Evolutionary conservation across 2,888 invertebrate species (phyloP).

Genomic region (Chrysolina haemoptera): DNA sequence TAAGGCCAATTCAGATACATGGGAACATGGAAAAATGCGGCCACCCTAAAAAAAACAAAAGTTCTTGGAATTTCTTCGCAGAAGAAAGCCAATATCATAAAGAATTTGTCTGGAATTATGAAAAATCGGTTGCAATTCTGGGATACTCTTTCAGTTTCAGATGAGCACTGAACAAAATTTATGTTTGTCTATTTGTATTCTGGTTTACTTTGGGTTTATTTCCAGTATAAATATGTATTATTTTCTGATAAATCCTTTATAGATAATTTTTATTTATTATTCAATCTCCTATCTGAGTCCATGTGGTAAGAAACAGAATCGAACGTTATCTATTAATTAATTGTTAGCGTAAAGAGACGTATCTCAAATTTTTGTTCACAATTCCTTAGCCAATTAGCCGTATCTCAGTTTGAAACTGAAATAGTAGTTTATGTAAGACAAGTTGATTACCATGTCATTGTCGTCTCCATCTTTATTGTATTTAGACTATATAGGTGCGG

Average conservation of each 20-base stretch:
- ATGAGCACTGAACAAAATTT: no score
- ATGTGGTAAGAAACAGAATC: constrained; percentile 10
- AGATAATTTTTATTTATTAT: neutral
- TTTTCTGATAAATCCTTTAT: neutral
- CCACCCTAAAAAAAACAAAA: no score
- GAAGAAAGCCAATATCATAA: no score
- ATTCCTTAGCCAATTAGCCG: constrained; percentile 23
- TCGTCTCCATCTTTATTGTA: neutral
- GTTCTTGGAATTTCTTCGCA: no score
- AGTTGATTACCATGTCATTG: neutral
- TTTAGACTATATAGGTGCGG: neutral
- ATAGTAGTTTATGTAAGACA: constrained; percentile 22
- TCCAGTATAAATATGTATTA: no score
- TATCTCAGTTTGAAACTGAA: neutral
- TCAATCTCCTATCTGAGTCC: constrained; percentile 1
- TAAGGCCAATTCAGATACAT: no score
- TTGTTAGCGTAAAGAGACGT: constrained; percentile 9
- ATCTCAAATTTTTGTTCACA: constrained; percentile 26
- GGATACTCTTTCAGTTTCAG: no score
- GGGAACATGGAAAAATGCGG: no score
- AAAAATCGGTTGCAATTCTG: no score
- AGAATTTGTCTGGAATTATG: no score
- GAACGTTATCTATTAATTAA: neutral
- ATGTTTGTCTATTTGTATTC: no score
- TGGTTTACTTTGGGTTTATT: no score